These are phyloP conservation scores for Actenoides hombroni DNA, from an alignment of 2,113 vertebrate genomes.

Conservation along the genomic window DNA sequence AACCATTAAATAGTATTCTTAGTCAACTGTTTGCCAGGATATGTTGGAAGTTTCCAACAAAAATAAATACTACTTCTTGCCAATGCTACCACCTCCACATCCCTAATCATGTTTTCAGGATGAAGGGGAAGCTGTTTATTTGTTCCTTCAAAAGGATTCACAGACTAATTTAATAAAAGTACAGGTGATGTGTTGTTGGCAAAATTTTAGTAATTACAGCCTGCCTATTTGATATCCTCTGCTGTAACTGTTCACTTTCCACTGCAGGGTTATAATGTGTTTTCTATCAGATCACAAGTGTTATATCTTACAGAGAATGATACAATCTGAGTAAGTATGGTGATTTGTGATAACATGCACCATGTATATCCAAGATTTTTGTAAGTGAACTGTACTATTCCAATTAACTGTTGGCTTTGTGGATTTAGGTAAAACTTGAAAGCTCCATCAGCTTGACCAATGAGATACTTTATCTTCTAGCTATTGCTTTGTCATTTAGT, in stretches of 20 bases:
- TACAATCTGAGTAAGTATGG: neutral
- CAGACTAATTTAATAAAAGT: neutral
- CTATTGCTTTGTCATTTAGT: neutral
- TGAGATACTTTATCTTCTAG: neutral
- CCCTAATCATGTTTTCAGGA: neutral
- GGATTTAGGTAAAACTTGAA: neutral
- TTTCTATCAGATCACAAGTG: neutral
- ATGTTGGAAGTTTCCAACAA: neutral
- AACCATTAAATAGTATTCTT: neutral
- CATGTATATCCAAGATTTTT: neutral
- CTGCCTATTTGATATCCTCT: neutral
- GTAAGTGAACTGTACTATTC: neutral
- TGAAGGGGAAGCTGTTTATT: neutral
- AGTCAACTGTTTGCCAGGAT: neutral
- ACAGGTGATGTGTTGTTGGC: neutral
- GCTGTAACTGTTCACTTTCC: neutral
- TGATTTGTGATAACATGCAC: neutral
- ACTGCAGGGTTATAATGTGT: neutral
- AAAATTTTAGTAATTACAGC: neutral
- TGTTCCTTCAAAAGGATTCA: neutral
- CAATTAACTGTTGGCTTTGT: neutral
- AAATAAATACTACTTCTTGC: neutral
- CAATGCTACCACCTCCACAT: neutral
- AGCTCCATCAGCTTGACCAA: neutral
- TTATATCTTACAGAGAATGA: neutral